phyloP scores from a whole-genome alignment of 2,888 invertebrate species.

The Calameuta pallipes region DNA sequence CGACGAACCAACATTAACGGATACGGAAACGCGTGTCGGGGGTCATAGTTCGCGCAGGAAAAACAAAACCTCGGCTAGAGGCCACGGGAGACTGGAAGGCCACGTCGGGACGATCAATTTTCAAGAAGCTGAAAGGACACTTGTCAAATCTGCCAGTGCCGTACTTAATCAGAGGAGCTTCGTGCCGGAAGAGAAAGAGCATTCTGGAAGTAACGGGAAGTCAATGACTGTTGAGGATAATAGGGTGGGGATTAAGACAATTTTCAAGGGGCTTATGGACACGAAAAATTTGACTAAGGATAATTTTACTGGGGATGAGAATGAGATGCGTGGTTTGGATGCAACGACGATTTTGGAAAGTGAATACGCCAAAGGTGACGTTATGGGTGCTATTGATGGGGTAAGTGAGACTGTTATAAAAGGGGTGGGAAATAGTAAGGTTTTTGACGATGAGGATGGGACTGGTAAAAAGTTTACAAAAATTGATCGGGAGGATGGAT shows the following conservation, averaged over 20 bases:
- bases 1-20: not conserved
- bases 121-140: not conserved
- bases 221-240: not conserved
- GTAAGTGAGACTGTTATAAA: not conserved
- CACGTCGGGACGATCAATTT: not conserved
- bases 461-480: not conserved
- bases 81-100: not conserved
- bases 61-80: slow-evolving; percentile 6
- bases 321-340: not conserved
- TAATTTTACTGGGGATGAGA: not conserved
- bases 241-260: not conserved
- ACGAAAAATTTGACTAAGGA: not conserved
- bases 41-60: slow-evolving; percentile 13
- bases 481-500: not conserved
- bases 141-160: slow-evolving; percentile 44
- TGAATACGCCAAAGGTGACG: not conserved
- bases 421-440: not conserved
- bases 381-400: not conserved
- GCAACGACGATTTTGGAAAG: not conserved
- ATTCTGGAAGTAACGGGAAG: slow-evolving; percentile 16
- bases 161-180: slow-evolving; percentile 48
- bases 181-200: not conserved
- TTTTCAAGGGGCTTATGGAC: not conserved
- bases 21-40: not conserved
- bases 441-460: not conserved